These are phyloP conservation scores for Ascidia mentula DNA, from an alignment of 23 tunicate species.

Conservation along the genomic window DNA sequence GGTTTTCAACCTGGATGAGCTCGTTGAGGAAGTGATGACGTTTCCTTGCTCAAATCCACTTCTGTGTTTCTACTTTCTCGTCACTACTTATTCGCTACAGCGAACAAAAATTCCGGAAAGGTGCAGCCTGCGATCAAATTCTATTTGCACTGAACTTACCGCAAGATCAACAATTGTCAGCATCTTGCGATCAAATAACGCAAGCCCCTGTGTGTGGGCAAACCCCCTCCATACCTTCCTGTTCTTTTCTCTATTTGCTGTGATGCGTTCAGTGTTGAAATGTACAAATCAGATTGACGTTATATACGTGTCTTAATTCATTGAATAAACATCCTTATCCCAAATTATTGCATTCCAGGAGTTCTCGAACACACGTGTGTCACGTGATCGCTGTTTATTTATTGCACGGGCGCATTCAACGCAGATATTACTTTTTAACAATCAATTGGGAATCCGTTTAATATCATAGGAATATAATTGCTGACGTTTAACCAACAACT, in stretches of 20 bases:
- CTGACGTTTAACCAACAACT: not conserved
- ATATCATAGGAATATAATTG: too few relatives aligned
- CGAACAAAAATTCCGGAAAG: not conserved
- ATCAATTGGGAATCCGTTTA: too few relatives aligned
- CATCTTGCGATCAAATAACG: too few relatives aligned
- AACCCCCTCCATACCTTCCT: too few relatives aligned
- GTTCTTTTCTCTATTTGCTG: not conserved
- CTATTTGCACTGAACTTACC: not conserved
- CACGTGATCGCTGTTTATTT: too few relatives aligned
- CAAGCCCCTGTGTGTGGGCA: too few relatives aligned
- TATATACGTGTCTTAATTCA: not conserved
- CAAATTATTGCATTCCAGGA: too few relatives aligned
- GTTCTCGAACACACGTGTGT: too few relatives aligned
- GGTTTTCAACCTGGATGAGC: not conserved
- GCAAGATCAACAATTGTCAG: too few relatives aligned
- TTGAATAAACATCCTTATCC: not conserved
- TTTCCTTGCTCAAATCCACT: not conserved
- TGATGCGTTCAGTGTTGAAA: slow-evolving; percentile 3
- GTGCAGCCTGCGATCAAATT: not conserved
- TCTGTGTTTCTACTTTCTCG: not conserved
- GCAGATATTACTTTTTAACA: too few relatives aligned
- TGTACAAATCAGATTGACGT: slow-evolving; percentile 4
- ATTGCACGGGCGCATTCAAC: too few relatives aligned
- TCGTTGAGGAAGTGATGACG: not conserved
- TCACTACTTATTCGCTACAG: not conserved